These are phyloP conservation scores for Amphipoea lucens DNA, from an alignment of 2,888 invertebrate genomes.

Conservation along the genomic window DNA sequence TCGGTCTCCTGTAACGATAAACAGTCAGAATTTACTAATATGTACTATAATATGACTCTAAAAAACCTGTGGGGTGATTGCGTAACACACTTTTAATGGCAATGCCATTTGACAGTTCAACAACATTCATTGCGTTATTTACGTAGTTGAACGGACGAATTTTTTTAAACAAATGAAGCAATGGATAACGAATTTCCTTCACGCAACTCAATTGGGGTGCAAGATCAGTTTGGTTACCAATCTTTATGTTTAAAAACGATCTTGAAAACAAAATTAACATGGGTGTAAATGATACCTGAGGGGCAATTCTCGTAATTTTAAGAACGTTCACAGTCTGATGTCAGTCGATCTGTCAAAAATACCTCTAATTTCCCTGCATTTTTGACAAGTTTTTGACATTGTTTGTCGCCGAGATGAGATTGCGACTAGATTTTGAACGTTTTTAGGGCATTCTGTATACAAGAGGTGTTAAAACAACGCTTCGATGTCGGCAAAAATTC, in stretches of 20 bases:
- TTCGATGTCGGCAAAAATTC: neutral
- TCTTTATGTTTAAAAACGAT: neutral
- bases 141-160: neutral
- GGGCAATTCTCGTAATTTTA: no score
- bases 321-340: no score
- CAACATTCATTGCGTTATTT: neutral
- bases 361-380: no score
- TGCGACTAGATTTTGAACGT: no score
- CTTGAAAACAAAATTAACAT: neutral
- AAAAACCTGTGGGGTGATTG: neutral
- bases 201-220: neutral
- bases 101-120: neutral
- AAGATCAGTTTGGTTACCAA: neutral
- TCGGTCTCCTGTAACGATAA: constrained; percentile 88
- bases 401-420: no score
- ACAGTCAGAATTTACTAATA: neutral
- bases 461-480: neutral
- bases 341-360: no score
- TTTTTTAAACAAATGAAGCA: neutral
- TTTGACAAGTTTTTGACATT: no score
- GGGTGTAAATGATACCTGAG: neutral
- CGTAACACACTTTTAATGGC: neutral
- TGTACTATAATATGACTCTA: neutral
- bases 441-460: neutral
- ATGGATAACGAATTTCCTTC: neutral